Evolutionary conservation across 2,888 invertebrate species (phyloP), one percentile per base, ranked within the genome.

Genomic region (Sinodicranocentrus sp.): DNA sequence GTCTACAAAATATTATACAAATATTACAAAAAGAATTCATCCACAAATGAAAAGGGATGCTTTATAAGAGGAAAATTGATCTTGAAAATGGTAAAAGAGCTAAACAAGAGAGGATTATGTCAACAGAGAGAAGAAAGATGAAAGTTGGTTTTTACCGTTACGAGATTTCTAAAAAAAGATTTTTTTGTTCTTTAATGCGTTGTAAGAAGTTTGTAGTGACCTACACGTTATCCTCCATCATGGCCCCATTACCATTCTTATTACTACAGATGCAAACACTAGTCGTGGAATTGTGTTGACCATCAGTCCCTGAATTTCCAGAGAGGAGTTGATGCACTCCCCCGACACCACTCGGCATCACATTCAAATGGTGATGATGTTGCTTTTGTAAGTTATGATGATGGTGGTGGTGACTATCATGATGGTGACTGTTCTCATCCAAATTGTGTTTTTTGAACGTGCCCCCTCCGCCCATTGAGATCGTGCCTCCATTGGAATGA

Each of bases 211-310:
- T 77, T n/a, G 48, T 48, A 57, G 68, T 77, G 77, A 77, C 77
- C 77, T 77, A 77, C 77, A 77, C 77, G 68, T 77, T 77, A 68
- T 68, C 77, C 59, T 77, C 77, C 77, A 77, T 77, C 57, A 77
- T 77, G 77, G 77, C 44, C 59, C 77, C 77, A 68, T 77, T 77
- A 77, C 77, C 77, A 77, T 77, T 77, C 68, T 68, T 77, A 68
- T 77, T 77, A 77, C 68, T 77, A 44, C 77, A 77, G 61, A 77
- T 77, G 77, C 77, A 77, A 10, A 77, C 68, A 25, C 76, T 70
- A 10, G 70, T 28, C 13, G 72, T 44, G 5, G 77, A 77, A n/a
- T 43, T 77, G 1, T 39, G 77, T 15, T 44, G 77, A 23, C 68
- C 68, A 21, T 77, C 77, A 28, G 28, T 25, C 48, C 77, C 77